Conservation (phyloP, 2,888 invertebrate genomes). For the Platycheirus albimanus region DNA sequence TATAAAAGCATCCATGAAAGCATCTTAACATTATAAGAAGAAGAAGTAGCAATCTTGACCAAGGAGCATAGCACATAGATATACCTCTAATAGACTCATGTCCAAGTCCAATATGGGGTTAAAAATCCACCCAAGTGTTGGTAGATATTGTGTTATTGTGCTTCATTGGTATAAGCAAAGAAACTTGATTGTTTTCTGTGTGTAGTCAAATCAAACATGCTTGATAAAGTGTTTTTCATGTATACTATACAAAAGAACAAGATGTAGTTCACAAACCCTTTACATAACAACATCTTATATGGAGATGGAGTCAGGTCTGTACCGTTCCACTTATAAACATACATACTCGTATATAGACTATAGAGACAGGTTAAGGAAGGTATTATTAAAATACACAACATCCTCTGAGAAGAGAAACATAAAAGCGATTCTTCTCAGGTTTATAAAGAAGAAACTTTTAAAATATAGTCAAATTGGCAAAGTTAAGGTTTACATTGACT, state of each 20-base stretch:
- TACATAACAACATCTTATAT: too few relatives aligned
- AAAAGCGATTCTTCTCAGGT: slow-evolving; percentile 39
- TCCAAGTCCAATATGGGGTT: slow-evolving; percentile 10
- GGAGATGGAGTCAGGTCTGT: too few relatives aligned
- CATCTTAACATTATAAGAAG: slow-evolving; percentile 7
- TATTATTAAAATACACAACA: slow-evolving; percentile 21
- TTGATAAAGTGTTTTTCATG: slow-evolving; percentile 1
- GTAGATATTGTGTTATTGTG: slow-evolving; percentile 10
- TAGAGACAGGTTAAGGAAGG: neutral
- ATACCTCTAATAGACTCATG: too few relatives aligned
- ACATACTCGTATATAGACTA: too few relatives aligned
- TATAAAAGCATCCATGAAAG: neutral
- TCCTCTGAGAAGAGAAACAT: slow-evolving; percentile 18
- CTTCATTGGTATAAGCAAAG: slow-evolving; percentile 12
- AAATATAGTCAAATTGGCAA: slow-evolving; percentile 60
- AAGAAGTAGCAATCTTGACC: neutral
- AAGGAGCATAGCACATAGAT: too few relatives aligned
- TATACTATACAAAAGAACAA: too few relatives aligned
- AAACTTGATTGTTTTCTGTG: slow-evolving; percentile 14
- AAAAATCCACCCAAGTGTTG: neutral
- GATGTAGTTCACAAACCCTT: too few relatives aligned
- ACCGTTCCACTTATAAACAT: too few relatives aligned
- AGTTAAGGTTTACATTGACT: slow-evolving; percentile 59
- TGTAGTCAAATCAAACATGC: slow-evolving; percentile 3
- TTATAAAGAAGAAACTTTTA: slow-evolving; percentile 36